Conservation (phyloP, 2,797 vertebrate species). For the Orientallactaga sibirica region DNA sequence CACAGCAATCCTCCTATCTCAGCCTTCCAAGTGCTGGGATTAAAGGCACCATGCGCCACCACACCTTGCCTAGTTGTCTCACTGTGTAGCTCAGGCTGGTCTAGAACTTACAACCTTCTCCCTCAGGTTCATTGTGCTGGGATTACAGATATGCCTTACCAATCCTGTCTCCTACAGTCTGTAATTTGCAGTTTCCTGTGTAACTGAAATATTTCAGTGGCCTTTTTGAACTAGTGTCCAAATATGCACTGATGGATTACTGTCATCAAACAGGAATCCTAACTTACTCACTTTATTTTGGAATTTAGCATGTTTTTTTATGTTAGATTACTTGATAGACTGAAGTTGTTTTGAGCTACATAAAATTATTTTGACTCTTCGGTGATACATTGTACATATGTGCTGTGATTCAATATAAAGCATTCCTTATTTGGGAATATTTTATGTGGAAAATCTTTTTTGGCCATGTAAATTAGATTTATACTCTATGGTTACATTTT, state of each 20-base stretch:
- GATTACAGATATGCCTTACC: not conserved
- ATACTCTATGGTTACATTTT: not conserved
- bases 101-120: not conserved
- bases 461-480: constrained; percentile 4
- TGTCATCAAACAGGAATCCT: not conserved
- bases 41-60: not conserved
- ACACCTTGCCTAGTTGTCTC: not conserved
- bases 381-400: not conserved
- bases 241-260: constrained; percentile 44
- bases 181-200: constrained; percentile 7
- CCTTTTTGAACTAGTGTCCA: not conserved
- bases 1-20: not conserved
- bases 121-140: not conserved
- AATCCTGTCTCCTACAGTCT: not conserved
- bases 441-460: constrained; percentile 29
- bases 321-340: not conserved
- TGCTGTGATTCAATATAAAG: not conserved
- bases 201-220: not conserved
- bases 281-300: constrained; percentile 18
- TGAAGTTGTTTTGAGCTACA: not conserved
- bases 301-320: not conserved
- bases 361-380: not conserved
- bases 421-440: constrained; percentile 8
- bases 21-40: not conserved
- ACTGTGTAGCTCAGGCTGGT: too few relatives aligned